Evolutionary conservation across 1,140 invertebrate species (phyloP).

Genomic region (Lepeophtheirus salmonis): DNA sequence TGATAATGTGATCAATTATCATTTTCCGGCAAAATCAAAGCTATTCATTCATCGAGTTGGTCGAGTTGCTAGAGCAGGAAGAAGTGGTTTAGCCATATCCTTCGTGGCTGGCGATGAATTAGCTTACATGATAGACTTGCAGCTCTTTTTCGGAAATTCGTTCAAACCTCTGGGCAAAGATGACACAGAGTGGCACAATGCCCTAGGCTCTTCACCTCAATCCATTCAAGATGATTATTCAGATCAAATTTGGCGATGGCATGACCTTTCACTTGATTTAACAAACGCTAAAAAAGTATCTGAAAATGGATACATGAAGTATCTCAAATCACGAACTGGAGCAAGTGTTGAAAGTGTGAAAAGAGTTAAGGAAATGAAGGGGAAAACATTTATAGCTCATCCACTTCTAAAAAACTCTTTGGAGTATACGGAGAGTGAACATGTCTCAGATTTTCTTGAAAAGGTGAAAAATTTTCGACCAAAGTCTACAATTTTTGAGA

Average conservation of each 20-base stretch:
- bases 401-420: background rate
- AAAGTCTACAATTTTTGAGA: conserved; percentile 75
- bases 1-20: conserved; percentile 90
- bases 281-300: conserved; percentile 52
- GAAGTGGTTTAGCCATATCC: conserved; percentile 69
- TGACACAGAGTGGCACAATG: conserved; percentile 32
- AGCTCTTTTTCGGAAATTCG: conserved; percentile 67
- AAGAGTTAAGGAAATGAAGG: conserved; percentile 45
- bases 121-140: conserved; percentile 75
- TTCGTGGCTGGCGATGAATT: conserved; percentile 73
- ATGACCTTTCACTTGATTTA: conserved; percentile 50
- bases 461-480: conserved; percentile 17
- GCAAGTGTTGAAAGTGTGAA: conserved; percentile 74
- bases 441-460: conserved; percentile 7
- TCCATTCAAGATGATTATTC: conserved; percentile 60
- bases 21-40: conserved; percentile 92
- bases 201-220: conserved; percentile 58
- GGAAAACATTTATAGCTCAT: conserved; percentile 16
- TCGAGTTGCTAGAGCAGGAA: conserved; percentile 88
- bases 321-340: conserved; percentile 58
- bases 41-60: conserved; percentile 95
- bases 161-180: background rate
- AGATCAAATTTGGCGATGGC: conserved; percentile 51
- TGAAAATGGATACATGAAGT: conserved; percentile 74
- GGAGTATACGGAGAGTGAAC: background rate